Conservation (phyloP, 2,797 vertebrate species). For the Merluccius polli region DNA sequence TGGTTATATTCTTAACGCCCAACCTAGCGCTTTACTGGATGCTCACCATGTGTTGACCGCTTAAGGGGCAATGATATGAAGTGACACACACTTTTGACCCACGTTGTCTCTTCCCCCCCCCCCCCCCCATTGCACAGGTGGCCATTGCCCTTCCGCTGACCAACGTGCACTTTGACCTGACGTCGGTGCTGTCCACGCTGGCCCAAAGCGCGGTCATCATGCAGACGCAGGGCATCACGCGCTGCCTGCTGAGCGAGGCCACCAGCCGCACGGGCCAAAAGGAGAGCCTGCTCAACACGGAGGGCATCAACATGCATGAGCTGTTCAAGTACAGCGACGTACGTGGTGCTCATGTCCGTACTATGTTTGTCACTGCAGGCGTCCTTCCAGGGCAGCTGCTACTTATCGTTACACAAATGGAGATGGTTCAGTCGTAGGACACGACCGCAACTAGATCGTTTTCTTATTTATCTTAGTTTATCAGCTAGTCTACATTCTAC, state of each 20-base stretch:
- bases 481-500: too few species aligned
- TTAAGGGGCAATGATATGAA: background rate
- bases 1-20: too few species aligned
- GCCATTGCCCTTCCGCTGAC: constrained; percentile 78
- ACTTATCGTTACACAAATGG: too few species aligned
- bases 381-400: too few species aligned
- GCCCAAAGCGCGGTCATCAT: constrained; percentile 79
- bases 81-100: background rate
- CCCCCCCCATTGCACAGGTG: constrained; percentile 65
- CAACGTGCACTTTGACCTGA: constrained; percentile 88
- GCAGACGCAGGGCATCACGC: constrained; percentile 85
- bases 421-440: too few species aligned
- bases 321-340: constrained; percentile 86
- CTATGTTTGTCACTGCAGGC: background rate
- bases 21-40: too few species aligned
- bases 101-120: background rate
- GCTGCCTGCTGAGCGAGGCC: constrained; percentile 84
- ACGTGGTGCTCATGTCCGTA: constrained; percentile 15
- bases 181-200: constrained; percentile 76
- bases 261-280: constrained; percentile 70
- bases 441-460: too few species aligned
- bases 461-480: too few species aligned
- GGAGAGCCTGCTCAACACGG: constrained; percentile 80
- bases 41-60: background rate
- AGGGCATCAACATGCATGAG: constrained; percentile 92